Percentiles rank a stretch among this genome's conserved stretches.
These are phyloP conservation scores for Chrysolina oricalcia DNA, from an alignment of 2,888 invertebrate species.

Conservation along the genomic window DNA sequence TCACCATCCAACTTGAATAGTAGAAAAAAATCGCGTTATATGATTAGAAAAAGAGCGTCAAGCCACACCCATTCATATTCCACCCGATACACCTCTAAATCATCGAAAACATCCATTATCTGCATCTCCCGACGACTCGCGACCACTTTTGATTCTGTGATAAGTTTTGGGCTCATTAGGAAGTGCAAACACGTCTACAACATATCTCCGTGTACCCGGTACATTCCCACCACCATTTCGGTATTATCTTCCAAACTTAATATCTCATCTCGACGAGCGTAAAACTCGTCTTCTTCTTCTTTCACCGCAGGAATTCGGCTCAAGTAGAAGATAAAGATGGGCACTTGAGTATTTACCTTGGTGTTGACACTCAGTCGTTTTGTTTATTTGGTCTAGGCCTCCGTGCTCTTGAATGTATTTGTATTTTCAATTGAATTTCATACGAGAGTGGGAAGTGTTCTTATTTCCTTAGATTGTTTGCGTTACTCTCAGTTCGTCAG, in stretches of 20 bases:
- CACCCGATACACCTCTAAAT: background rate
- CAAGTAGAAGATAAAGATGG: background rate
- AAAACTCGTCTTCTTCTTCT: background rate
- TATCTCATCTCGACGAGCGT: slow-evolving; percentile 11
- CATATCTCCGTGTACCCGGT: background rate
- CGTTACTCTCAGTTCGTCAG: background rate
- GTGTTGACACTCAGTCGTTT: background rate
- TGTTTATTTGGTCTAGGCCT: slow-evolving; percentile 2
- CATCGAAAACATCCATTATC: slow-evolving; percentile 3
- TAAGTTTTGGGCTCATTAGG: slow-evolving; percentile 1
- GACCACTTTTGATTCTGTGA: background rate
- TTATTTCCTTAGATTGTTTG: background rate
- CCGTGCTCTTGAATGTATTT: background rate
- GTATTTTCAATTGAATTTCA: background rate
- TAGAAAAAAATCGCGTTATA: background rate
- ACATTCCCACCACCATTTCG: slow-evolving; percentile 12
- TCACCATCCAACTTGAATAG: background rate
- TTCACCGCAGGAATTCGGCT: slow-evolving; percentile 3
- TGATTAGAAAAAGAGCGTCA: background rate
- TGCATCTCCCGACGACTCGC: background rate
- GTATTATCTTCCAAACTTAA: slow-evolving; percentile 2
- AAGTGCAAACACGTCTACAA: background rate
- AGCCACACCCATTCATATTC: background rate
- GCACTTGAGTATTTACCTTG: background rate
- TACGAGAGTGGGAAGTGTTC: slow-evolving; percentile 5